Conservation (phyloP, 2,797 vertebrate genomes). For the Cyclopterus lumpus region DNA sequence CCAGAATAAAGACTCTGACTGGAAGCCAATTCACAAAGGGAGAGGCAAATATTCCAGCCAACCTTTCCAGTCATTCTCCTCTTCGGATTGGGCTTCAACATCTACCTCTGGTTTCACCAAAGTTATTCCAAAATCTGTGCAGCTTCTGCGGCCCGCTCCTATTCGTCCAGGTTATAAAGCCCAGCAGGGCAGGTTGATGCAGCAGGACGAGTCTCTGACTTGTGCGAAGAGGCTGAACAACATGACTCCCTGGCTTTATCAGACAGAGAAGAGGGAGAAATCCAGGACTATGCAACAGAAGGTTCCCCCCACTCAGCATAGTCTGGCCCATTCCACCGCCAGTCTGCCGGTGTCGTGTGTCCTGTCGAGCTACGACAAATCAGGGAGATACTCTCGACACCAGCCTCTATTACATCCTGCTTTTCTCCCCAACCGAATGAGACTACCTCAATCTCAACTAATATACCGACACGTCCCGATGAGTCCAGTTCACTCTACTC, state of each 20-base stretch:
- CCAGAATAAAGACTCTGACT: conserved; percentile 60
- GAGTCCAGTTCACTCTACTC: conserved; percentile 68
- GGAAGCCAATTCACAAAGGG: conserved; percentile 66
- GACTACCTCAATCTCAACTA: conserved; percentile 80
- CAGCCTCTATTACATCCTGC: conserved; percentile 75
- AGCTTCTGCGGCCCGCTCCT: conserved; percentile 72
- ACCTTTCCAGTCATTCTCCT: conserved; percentile 24
- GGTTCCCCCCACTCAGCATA: conserved; percentile 68
- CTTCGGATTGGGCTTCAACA: conserved; percentile 81
- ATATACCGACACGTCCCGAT: conserved; percentile 78
- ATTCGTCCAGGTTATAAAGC: conserved; percentile 63
- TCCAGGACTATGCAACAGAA: conserved; percentile 62
- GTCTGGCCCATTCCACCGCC: conserved; percentile 58
- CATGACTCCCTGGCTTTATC: conserved; percentile 70
- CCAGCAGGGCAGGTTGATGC: conserved; percentile 59
- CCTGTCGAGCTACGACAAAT: conserved; percentile 65
- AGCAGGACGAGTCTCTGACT: conserved; percentile 60
- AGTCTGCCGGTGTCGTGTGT: conserved; percentile 54
- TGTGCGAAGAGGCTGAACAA: conserved; percentile 73
- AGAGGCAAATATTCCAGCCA: conserved; percentile 42
- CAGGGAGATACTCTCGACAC: conserved; percentile 70
- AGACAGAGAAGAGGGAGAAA: conserved; percentile 77
- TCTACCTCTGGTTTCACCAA: conserved; percentile 79
- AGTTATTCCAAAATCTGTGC: conserved; percentile 76
- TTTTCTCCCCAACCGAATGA: conserved; percentile 83